These are phyloP conservation scores for Myodes glareolus DNA, from an alignment of 2,113 vertebrate genomes.

Conservation along the genomic window DNA sequence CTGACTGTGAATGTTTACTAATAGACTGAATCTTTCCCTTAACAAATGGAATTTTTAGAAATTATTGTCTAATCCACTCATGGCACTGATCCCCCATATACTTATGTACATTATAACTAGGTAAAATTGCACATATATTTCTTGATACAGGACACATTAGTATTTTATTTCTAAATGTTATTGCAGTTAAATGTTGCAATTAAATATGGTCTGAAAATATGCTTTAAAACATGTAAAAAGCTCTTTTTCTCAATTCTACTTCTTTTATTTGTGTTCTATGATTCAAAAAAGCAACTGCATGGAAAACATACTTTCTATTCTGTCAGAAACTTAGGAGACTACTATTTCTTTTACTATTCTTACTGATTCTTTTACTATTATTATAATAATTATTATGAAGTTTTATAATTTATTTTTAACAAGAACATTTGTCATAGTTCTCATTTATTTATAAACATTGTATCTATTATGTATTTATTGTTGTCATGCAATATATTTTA, in stretches of 20 bases:
- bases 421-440: not conserved
- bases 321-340: not conserved
- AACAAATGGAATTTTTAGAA: not conserved
- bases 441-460: not conserved
- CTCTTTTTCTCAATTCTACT: not conserved
- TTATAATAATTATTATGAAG: not conserved
- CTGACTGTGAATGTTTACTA: not conserved
- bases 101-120: not conserved
- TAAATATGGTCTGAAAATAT: not conserved
- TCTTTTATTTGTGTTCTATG: not conserved
- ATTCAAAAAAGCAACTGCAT: not conserved
- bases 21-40: not conserved
- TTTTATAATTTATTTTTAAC: not conserved
- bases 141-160: not conserved
- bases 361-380: not conserved
- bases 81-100: not conserved
- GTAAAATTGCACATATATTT: not conserved
- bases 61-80: not conserved
- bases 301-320: not conserved
- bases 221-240: not conserved
- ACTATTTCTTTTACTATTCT: not conserved
- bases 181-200: not conserved
- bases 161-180: not conserved
- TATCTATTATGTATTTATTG: not conserved
- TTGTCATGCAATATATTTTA: not conserved